These are phyloP conservation scores for Amphiduros pacificus DNA, from an alignment of 2,888 invertebrate genomes.

Conservation along the genomic window DNA sequence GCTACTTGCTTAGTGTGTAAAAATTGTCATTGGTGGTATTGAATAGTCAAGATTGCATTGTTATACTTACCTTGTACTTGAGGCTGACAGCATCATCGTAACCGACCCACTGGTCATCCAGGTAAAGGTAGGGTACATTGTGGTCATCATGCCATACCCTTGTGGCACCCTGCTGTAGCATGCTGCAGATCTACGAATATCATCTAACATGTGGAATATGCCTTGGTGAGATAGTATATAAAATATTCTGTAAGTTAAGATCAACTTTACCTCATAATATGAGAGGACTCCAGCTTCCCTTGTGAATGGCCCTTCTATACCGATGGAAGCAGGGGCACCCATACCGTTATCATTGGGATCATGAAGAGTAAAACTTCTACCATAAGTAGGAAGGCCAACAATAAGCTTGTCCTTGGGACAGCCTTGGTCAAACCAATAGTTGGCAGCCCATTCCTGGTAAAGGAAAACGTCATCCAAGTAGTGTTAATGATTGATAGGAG, in stretches of 20 bases:
- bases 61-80: conserved; percentile 37
- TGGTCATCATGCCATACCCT: conserved; percentile 55
- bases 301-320: conserved; percentile 40
- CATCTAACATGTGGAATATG: too few relatives aligned
- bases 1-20: too few relatives aligned
- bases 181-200: conserved; percentile 41
- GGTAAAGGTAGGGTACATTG: conserved; percentile 68
- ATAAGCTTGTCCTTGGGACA: conserved; percentile 40
- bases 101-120: conserved; percentile 44
- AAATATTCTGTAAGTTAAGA: too few relatives aligned
- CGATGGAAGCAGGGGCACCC: conserved; percentile 39
- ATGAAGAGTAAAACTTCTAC: conserved; percentile 41
- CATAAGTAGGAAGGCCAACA: conserved; percentile 47
- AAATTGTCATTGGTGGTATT: too few relatives aligned
- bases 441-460: conserved; percentile 28
- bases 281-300: conserved; percentile 44
- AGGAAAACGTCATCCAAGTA: not conserved
- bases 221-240: too few relatives aligned
- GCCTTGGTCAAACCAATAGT: conserved; percentile 45
- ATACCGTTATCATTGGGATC: conserved; percentile 30
- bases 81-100: conserved; percentile 43
- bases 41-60: too few relatives aligned
- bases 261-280: conserved; percentile 55
- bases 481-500: not conserved
- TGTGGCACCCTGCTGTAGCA: conserved; percentile 33